Conservation (phyloP, 2,113 vertebrate genomes). For the Bos indicus region DNA sequence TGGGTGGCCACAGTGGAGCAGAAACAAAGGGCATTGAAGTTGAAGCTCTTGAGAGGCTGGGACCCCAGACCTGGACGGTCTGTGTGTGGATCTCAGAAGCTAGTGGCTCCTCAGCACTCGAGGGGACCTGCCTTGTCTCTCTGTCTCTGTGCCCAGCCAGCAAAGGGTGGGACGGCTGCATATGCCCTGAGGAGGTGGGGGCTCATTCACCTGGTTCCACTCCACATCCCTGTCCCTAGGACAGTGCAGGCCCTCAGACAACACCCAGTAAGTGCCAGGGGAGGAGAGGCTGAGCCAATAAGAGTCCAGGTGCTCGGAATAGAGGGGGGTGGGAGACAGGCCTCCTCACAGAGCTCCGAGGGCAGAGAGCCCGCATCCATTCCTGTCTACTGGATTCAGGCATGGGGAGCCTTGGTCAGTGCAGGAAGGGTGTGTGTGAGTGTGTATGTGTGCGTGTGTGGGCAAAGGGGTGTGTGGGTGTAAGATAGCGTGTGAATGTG, state of each 20-base stretch:
- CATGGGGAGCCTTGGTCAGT: not conserved
- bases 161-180: no score
- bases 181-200: not conserved
- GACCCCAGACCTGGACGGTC: not conserved
- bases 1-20: not conserved
- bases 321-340: not conserved
- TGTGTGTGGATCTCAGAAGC: not conserved
- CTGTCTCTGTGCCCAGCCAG: not conserved
- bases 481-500: not conserved
- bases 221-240: not conserved
- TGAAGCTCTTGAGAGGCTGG: not conserved
- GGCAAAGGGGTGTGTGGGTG: not conserved
- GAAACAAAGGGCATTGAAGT: not conserved
- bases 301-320: not conserved
- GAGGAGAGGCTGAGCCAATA: not conserved
- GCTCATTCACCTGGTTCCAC: not conserved
- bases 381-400: not conserved
- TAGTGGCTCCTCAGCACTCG: fast-evolving
- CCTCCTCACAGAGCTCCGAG: not conserved
- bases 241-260: not conserved
- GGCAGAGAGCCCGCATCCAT: not conserved
- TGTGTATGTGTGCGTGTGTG: not conserved
- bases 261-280: not conserved
- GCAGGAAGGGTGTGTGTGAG: not conserved
- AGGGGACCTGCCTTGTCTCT: not conserved